Base-by-base conservation (phyloP, 1,140 invertebrate genomes). In the Ectropis grisescens region DNA sequence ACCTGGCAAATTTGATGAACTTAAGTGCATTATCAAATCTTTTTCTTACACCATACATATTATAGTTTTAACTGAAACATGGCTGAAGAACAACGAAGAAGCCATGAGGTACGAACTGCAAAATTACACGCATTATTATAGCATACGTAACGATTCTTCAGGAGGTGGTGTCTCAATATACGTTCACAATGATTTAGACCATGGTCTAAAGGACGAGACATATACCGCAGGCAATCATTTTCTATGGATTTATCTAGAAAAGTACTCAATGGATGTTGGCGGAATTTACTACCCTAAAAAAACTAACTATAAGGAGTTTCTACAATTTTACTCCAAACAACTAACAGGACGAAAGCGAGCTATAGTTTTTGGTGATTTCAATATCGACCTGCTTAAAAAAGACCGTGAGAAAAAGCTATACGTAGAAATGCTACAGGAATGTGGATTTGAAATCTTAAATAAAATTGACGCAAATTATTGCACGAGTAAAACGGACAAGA, bases 201-300 rank as follows among this genome's bases (percentile, higher is more conserved):
- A 22, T 22, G 4, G 9, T 5, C 4, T 22, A 9, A 22, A 5
- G 19, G 19, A 22, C 4, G 19, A 22, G 4, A 9, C 9, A 4
- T 4, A 5, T 22, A 9, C 19, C 4, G 9, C 47, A 24, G 51
- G 36, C 5, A 56, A 50, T 9, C 33, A 56, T 25, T 56, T 47
- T 12, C 11, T 59, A 33, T 59, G 52, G 56, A 46, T 56, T 29
- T 9, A 40, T 25, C 14, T 54, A 11, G 2, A 54, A 2, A 58
- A 47, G 33, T 33, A 43, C 8, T 26, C 37, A 0, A 6, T 58
- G 2, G 33, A 58, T 37, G 37, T 58, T 27, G 47, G 51, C 19
- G 40, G 10, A 3, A 46, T 52, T 12, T 59, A 59, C 29, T 46
- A 33, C 29, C 56, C 56, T 0, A 45, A 40, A 9, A 28, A 41